Evolutionary conservation across 2,888 invertebrate species (phyloP).

Genomic region (Pollenia amentaria): DNA sequence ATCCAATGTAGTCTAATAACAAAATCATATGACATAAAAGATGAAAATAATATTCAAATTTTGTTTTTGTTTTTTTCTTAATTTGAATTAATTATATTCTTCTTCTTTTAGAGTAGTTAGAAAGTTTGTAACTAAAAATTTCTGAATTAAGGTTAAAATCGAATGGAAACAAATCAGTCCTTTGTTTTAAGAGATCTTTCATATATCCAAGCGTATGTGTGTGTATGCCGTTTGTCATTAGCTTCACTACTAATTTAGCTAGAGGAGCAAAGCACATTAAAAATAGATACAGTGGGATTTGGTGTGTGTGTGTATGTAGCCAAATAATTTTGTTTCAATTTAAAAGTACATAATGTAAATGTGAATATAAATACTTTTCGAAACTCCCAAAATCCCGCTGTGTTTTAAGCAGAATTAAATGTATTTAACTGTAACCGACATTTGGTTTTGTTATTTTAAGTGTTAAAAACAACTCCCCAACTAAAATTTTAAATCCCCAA

Average conservation of each 20-base stretch:
- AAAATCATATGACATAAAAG: conserved; percentile 22
- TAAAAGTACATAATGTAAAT: not conserved
- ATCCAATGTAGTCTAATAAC: conserved; percentile 54
- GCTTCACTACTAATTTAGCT: conserved; percentile 45
- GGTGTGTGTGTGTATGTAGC: not conserved
- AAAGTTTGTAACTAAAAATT: conserved; percentile 45
- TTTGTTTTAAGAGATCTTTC: conserved; percentile 20
- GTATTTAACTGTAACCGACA: conserved; percentile 54
- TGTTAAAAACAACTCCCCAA: conserved; percentile 24
- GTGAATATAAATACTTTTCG: not conserved
- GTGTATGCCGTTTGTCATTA: conserved; percentile 39
- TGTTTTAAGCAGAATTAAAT: conserved; percentile 13
- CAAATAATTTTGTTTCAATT: not conserved
- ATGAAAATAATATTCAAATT: conserved; percentile 28
- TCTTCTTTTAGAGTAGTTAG: conserved; percentile 63
- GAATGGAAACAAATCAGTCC: conserved; percentile 25
- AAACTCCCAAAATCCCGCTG: conserved; percentile 26
- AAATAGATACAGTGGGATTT: conserved; percentile 21
- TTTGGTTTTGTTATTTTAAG: conserved; percentile 57
- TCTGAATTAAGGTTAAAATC: conserved; percentile 33
- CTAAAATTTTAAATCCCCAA: conserved; percentile 36
- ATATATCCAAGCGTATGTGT: not conserved
- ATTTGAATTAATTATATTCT: conserved; percentile 8
- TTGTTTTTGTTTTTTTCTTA: conserved; percentile 13
- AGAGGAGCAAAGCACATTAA: conserved; percentile 11